Conservation (phyloP, 2,888 invertebrate species). For the Cyrtodaria siliqua region DNA sequence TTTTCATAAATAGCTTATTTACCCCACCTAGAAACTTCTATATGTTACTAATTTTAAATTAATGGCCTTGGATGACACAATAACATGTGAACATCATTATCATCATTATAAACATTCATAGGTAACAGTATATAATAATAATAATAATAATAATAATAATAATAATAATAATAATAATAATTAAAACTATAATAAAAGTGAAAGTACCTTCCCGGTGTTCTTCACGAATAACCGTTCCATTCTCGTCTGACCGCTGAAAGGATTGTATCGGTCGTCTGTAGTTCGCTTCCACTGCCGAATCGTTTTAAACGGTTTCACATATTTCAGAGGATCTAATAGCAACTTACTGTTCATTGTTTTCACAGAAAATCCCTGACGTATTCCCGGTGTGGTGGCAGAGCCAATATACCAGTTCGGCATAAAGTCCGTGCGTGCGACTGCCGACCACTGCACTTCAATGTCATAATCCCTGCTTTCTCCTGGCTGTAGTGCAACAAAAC, state of each 20-base stretch:
- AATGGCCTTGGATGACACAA: no score
- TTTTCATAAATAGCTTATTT: no score
- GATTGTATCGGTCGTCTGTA: constrained; percentile 67
- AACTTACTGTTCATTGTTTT: constrained; percentile 58
- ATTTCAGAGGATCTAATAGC: constrained; percentile 59
- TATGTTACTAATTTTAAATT: no score
- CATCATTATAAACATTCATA: no score
- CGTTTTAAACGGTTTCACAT: constrained; percentile 67
- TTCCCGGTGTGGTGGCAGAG: no score
- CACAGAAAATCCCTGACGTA: constrained; percentile 44
- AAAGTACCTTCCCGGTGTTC: constrained; percentile 43
- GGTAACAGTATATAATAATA: no score
- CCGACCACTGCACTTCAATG: constrained; percentile 61
- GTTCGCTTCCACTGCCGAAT: constrained; percentile 74
- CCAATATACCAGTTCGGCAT: constrained; percentile 74
- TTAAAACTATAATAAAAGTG: constrained; percentile 9
- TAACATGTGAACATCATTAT: no score
- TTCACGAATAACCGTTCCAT: constrained; percentile 21
- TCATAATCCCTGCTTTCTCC: constrained; percentile 35
- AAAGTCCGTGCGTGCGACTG: constrained; percentile 69
- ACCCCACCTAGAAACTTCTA: no score
- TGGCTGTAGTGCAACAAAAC: constrained; percentile 56
- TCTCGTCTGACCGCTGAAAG: constrained; percentile 69
- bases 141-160: no score
- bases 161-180: no score